Evolutionary conservation across 2,888 invertebrate genomes (phyloP).

Genomic region (Acronicta alni): DNA sequence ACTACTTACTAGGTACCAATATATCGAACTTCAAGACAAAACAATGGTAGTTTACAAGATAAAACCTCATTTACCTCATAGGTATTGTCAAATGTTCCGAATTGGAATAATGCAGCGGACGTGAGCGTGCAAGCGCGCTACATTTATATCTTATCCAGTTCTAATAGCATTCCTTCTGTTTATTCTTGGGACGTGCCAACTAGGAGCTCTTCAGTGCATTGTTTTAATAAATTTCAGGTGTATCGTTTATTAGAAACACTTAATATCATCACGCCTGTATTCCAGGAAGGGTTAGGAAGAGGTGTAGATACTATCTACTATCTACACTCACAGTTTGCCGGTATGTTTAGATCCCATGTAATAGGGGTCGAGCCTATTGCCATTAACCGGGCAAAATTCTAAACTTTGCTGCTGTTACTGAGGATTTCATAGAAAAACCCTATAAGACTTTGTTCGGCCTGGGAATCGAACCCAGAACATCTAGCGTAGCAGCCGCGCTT

Average conservation of each 20-base stretch:
- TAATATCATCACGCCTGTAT: too few species aligned
- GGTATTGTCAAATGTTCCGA: slow-evolving; percentile 45
- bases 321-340: too few species aligned
- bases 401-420: too few species aligned
- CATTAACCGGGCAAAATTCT: too few species aligned
- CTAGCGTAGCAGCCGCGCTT: too few species aligned
- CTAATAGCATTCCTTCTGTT: slow-evolving; percentile 52
- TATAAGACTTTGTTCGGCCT: too few species aligned
- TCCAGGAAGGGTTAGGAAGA: too few species aligned
- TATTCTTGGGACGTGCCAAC: slow-evolving; percentile 51
- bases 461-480: too few species aligned
- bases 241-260: neutral
- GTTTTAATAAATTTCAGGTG: slow-evolving; percentile 30
- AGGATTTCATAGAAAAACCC: too few species aligned
- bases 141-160: slow-evolving; percentile 52
- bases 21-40: slow-evolving; percentile 25
- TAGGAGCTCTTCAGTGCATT: slow-evolving; percentile 35
- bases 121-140: slow-evolving; percentile 43
- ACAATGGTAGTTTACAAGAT: slow-evolving; percentile 43
- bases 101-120: slow-evolving; percentile 59
- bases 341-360: too few species aligned
- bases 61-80: slow-evolving; percentile 56
- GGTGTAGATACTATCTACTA: too few species aligned
- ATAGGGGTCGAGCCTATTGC: too few species aligned
- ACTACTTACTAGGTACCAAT: slow-evolving; percentile 4